Evolutionary conservation across 2,113 vertebrate species (phyloP).

Genomic region (Cebus imitator): DNA sequence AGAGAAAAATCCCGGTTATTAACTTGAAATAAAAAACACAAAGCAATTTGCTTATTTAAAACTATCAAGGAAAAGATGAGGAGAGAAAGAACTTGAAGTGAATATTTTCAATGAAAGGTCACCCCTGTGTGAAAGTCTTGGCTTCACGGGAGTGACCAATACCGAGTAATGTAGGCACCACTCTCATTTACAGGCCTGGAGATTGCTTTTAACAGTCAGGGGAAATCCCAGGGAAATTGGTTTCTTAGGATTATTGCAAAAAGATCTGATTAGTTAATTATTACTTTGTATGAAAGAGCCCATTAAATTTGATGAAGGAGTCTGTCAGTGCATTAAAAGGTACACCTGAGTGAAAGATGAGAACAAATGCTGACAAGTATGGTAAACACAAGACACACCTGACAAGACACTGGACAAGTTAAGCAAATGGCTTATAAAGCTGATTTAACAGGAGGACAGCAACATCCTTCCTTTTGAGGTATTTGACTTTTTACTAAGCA

Average conservation of each 20-base stretch:
- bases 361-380: slow-evolving; percentile 69
- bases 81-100: background rate
- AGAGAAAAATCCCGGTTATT: background rate
- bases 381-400: slow-evolving; percentile 30
- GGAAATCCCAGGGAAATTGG: slow-evolving; percentile 40
- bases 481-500: slow-evolving; percentile 65
- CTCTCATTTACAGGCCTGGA: accelerated
- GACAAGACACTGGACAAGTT: slow-evolving; percentile 69
- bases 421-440: slow-evolving; percentile 79
- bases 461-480: slow-evolving; percentile 75
- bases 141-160: background rate
- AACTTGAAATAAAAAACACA: background rate
- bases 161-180: background rate
- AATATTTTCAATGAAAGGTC: background rate
- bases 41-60: background rate
- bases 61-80: background rate
- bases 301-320: slow-evolving; percentile 79
- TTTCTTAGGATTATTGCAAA: slow-evolving; percentile 67
- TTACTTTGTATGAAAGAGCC: slow-evolving; percentile 74
- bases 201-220: slow-evolving; percentile 22
- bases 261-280: slow-evolving; percentile 67
- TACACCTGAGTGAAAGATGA: slow-evolving; percentile 69
- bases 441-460: slow-evolving; percentile 69
- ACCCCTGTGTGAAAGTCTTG: background rate
- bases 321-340: slow-evolving; percentile 77